Evolutionary conservation across 2,797 vertebrate genomes (phyloP), one percentile per base, ranked within the genome.

Genomic region (Epinephelus malabaricus): DNA sequence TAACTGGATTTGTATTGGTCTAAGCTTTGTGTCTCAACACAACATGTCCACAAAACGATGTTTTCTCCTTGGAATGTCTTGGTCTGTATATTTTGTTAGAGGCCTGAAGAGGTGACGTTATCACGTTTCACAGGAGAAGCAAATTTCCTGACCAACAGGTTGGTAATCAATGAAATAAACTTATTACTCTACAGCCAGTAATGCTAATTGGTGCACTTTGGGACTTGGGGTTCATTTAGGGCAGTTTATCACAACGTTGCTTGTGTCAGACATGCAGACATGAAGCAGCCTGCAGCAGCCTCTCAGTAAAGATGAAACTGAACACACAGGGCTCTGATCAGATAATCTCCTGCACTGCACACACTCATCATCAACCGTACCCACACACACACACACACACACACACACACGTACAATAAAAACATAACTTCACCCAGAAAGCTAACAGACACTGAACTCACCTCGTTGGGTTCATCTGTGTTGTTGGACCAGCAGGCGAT

Each of bases 401-500:
- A 34, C 34, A 34, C 7, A 34, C 30, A 7, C 30, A 34, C 7
- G 6, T 34, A 34, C 56, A 19, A 13, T 5, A 23, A 46, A 45
- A 5, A 60, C 54, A 60, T 3, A 38, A 19, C 18, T 19, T n/a
- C 51, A 63, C 17, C 62, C 45, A 73, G 47, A 19, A 19, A 14
- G 34, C 3, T 19, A 56, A 19, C 65, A 34, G 25, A 25, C 18
- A 1, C 2, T 25, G 17, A 10, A 62, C 79, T 91, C 77, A 95
- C 95, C 91, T 94, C 85, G 5, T 25, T 64, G 54, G 87, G 76
- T 30, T 80, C 61, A 1, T 82, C 86, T 0, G 63, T 61, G 81
- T 61, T 27, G 76, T 87, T 70, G 11, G 82, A 85, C 25, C 54
- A 90, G 83, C 95, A 96, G 86, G 87, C 88, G 7, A 21, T 4